Conservation (phyloP, 2,888 invertebrate genomes). For the Microplitis deprimator region DNA sequence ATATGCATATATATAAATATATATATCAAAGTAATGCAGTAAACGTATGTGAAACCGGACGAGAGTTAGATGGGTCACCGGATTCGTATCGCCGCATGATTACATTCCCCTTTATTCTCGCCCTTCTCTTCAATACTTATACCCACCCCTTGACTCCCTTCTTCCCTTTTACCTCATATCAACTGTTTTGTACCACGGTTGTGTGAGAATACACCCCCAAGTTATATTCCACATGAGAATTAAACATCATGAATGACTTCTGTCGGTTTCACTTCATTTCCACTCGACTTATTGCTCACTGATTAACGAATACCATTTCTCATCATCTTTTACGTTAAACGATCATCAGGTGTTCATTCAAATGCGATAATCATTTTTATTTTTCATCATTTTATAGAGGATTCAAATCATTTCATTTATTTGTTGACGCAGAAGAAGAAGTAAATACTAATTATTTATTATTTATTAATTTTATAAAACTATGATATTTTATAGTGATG, state of each 20-base stretch:
- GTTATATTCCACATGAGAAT: constrained; percentile 27
- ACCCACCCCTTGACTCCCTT: not conserved
- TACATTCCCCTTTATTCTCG: constrained; percentile 8
- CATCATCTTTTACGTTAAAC: constrained; percentile 24
- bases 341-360: constrained; percentile 28
- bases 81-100: constrained; percentile 28
- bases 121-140: not conserved
- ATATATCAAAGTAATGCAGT: not conserved
- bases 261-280: constrained; percentile 28
- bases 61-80: constrained; percentile 26
- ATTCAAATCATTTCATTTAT: not conserved
- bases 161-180: not conserved
- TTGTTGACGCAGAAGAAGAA: not conserved
- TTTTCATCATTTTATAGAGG: not conserved
- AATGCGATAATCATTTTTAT: constrained; percentile 24
- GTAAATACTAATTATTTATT: no score
- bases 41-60: constrained; percentile 9
- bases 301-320: constrained; percentile 11
- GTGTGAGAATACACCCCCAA: constrained; percentile 20
- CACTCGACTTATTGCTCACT: constrained; percentile 20
- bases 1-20: no score
- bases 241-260: constrained; percentile 12
- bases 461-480: no score
- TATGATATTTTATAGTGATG: no score
- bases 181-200: not conserved